phyloP scores from a whole-genome alignment of 2,797 vertebrate species.

The Cuniculus paca region DNA sequence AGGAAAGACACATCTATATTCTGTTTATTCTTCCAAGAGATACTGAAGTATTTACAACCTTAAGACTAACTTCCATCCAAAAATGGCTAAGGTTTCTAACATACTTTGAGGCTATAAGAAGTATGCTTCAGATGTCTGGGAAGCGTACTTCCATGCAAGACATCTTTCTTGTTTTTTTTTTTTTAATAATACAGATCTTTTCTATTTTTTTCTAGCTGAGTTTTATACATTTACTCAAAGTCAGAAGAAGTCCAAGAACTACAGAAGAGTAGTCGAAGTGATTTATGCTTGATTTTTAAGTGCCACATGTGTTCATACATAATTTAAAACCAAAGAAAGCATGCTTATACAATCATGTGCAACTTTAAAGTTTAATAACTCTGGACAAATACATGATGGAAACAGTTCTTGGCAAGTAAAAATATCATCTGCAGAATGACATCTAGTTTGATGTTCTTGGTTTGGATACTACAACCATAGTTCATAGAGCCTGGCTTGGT shows the following conservation, averaged over 20 bases:
- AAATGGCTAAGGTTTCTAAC: conserved; percentile 36
- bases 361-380: conserved; percentile 70
- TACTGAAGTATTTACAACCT: not conserved
- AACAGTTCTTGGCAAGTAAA: conserved; percentile 66
- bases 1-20: not conserved
- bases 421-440: conserved; percentile 25
- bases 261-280: conserved; percentile 58
- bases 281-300: conserved; percentile 75
- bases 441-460: conserved; percentile 4
- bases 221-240: conserved; percentile 62
- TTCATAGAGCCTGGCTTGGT: conserved; percentile 57
- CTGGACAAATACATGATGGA: conserved; percentile 54
- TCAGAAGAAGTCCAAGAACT: conserved; percentile 64
- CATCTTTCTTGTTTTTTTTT: not conserved
- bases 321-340: conserved; percentile 74
- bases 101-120: conserved; percentile 18
- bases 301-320: conserved; percentile 67
- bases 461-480: not conserved
- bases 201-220: conserved; percentile 44
- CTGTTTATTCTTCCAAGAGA: conserved; percentile 26
- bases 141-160: conserved; percentile 54
- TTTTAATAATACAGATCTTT: not conserved
- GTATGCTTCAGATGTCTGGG: conserved; percentile 3
- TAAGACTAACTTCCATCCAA: not conserved
- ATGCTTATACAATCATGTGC: conserved; percentile 74